phyloP scores from a whole-genome alignment of 2,113 vertebrate genomes.

The Trinectes maculatus region DNA sequence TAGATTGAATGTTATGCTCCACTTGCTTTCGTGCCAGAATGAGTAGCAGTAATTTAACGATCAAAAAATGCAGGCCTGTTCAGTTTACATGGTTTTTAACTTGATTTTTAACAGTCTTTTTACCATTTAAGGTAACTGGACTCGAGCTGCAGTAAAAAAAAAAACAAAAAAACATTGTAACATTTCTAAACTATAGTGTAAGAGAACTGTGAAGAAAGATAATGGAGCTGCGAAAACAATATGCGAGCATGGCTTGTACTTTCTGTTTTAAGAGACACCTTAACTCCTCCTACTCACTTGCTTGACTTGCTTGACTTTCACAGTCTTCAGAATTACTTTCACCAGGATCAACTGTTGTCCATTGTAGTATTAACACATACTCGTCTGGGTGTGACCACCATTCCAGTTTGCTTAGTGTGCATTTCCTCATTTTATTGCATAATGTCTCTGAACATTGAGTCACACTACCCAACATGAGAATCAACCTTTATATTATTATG shows the following conservation, averaged over 20 bases:
- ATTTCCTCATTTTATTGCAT: slow-evolving; percentile 21
- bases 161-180: too few relatives aligned
- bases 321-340: too few relatives aligned
- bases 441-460: slow-evolving; percentile 1
- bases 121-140: too few relatives aligned
- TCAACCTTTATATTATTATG: too few relatives aligned
- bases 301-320: too few relatives aligned
- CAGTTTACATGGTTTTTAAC: neutral
- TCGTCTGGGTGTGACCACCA: neutral
- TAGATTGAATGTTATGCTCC: slow-evolving; percentile 9
- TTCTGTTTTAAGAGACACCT: neutral
- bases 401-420: neutral
- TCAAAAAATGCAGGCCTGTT: neutral
- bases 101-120: too few relatives aligned
- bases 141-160: neutral
- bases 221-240: slow-evolving; percentile 18
- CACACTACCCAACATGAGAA: neutral
- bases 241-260: neutral
- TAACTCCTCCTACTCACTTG: too few relatives aligned
- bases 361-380: neutral
- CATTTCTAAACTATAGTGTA: neutral
- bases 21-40: slow-evolving; percentile 5
- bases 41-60: neutral
- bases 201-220: too few relatives aligned
- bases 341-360: too few relatives aligned